These are phyloP conservation scores for Neodiprion lecontei DNA, from an alignment of 1,140 invertebrate genomes.

Conservation along the genomic window DNA sequence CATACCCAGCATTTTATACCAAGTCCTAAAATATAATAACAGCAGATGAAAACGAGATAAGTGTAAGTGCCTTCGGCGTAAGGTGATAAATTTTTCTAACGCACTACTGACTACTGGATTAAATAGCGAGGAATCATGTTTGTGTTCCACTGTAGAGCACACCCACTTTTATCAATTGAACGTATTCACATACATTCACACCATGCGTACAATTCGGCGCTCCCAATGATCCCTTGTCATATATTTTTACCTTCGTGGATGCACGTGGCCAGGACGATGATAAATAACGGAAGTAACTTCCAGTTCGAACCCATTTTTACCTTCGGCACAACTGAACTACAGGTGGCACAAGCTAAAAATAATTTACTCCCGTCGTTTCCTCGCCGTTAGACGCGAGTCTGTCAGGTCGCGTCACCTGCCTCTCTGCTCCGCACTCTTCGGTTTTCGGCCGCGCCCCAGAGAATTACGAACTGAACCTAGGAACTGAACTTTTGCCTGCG, in stretches of 20 bases:
- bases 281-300: background rate
- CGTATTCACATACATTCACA: no score
- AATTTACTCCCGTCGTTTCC: background rate
- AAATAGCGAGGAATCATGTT: background rate
- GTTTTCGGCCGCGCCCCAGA: background rate
- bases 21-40: constrained; percentile 55
- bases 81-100: background rate
- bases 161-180: no score
- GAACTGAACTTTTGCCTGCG: background rate
- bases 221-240: no score
- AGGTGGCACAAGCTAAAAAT: background rate
- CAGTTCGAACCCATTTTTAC: background rate
- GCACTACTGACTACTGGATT: background rate
- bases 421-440: background rate
- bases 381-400: background rate
- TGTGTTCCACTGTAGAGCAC: background rate
- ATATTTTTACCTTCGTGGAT: background rate
- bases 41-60: constrained; percentile 41
- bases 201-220: no score
- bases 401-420: background rate
- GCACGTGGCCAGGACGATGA: constrained; percentile 1
- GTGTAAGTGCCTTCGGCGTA: constrained; percentile 1
- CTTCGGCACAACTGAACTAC: background rate
- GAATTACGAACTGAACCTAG: background rate
- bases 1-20: constrained; percentile 93